phyloP scores from a whole-genome alignment of 2,888 invertebrate species.

The Scotopteryx bipunctaria region DNA sequence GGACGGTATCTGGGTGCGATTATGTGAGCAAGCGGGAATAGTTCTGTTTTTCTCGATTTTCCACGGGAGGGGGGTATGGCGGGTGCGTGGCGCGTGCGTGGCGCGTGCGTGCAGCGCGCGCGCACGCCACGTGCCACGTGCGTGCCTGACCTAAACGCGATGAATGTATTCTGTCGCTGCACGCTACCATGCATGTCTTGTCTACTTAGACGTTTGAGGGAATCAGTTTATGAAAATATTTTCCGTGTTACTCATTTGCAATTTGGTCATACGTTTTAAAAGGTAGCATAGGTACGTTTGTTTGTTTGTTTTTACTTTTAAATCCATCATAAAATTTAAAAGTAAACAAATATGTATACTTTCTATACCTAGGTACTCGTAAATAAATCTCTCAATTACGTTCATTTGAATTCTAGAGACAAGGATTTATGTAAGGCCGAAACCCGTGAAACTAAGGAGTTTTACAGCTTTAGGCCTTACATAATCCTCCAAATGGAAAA shows the following conservation, averaged over 20 bases:
- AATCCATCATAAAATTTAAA: too few species aligned
- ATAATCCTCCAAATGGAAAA: too few species aligned
- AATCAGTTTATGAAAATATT: background rate
- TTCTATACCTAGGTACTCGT: too few species aligned
- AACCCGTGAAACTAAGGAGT: too few species aligned
- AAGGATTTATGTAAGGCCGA: too few species aligned
- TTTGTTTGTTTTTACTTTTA: background rate
- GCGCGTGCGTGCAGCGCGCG: conserved; percentile 48
- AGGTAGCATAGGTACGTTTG: too few species aligned
- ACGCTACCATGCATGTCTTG: conserved; percentile 13
- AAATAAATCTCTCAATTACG: too few species aligned
- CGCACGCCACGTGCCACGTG: conserved; percentile 53
- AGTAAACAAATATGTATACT: too few species aligned
- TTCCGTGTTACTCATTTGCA: too few species aligned
- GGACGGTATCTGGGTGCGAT: conserved; percentile 9
- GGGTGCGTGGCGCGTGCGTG: conserved; percentile 27
- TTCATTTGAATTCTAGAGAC: too few species aligned
- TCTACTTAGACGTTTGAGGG: background rate
- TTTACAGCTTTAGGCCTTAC: too few species aligned
- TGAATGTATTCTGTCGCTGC: conserved; percentile 38
- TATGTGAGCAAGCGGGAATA: conserved; percentile 32
- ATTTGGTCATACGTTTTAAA: too few species aligned
- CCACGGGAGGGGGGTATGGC: conserved; percentile 37
- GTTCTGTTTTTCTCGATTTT: conserved; percentile 50
- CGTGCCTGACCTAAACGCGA: conserved; percentile 37